phyloP scores from a whole-genome alignment of 2,113 vertebrate genomes.

The Scytalopus superciliaris region DNA sequence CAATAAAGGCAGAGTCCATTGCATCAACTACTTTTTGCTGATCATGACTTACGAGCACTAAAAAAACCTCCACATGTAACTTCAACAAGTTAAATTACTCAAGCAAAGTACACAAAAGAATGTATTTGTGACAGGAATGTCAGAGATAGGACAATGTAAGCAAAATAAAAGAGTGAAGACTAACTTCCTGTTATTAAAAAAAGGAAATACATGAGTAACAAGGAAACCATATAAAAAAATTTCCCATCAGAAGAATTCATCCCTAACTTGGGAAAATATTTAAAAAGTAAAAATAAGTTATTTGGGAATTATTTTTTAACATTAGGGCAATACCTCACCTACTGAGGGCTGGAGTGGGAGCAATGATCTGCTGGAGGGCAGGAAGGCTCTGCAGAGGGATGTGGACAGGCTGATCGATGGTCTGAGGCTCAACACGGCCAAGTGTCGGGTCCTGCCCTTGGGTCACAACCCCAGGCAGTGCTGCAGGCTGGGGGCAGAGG shows the following conservation, averaged over 20 bases:
- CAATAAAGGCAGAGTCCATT: background rate
- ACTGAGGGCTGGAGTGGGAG: background rate
- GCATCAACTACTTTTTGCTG: background rate
- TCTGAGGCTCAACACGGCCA: background rate
- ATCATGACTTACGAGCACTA: background rate
- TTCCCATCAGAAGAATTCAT: background rate
- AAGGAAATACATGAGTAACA: background rate
- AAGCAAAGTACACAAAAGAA: background rate
- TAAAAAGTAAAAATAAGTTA: background rate
- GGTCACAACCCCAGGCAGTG: background rate
- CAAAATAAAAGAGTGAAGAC: background rate
- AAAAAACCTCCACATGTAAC: background rate
- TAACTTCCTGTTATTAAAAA: background rate
- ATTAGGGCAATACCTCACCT: background rate
- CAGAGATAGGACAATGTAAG: background rate
- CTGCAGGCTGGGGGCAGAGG: background rate
- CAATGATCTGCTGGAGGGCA: background rate
- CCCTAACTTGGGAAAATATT: background rate
- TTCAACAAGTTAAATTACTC: background rate
- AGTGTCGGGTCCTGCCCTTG: accelerated
- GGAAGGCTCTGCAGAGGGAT: background rate
- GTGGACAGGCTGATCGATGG: background rate
- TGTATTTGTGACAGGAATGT: background rate
- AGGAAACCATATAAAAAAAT: background rate
- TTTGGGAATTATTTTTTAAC: background rate